Base-by-base conservation (phyloP, 2,797 vertebrate species). In the Macropus fuliginosus region DNA sequence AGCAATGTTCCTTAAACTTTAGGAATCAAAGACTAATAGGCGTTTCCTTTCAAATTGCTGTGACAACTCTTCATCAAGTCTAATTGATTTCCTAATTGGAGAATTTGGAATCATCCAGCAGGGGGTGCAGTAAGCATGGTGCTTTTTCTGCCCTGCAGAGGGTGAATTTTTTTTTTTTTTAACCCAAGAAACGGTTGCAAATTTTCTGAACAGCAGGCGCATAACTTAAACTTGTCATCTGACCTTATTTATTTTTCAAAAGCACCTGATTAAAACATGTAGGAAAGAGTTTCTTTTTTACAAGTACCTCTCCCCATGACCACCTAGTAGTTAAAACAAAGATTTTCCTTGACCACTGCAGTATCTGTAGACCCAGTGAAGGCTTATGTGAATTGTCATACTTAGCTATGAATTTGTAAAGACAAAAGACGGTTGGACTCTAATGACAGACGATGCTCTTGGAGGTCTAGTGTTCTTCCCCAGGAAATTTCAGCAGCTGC, bases 101-200 rank as follows among this genome's bases (percentile, higher is more conserved):
- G 87, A 31, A 5, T 81, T 94, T 40, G 93, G 94, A 50, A 8
- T 50, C 54, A 92, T 92, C 94, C 97, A 97, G 97, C 94, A 98
- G 96, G 93, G 96, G 96, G 96, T 97, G 98, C 98, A 98, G 93
- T 96, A 97, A 95, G 94, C 95, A 96, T 90, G 98, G 94, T 34
- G 91, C 93, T 96, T 94, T 34, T 31, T 94, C 90, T 81, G 24
- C 54, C 31, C 29, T 94, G 4, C 34, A 56, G 12, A 90, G 54
- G 74, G 18, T 24, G 16, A n/a, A 6, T 66, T n/a, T 66, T 66
- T n/a, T 66, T 66, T 34, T 66, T 66, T 81, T 74, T n/a, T n/a
- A 34, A 34, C 11, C 3, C 11, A 81, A 81, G n/a, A 81, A 81
- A 24, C n/a, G 46, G n/a, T 81, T 24, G 18, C 6, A 81, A 40